Evolutionary conservation across 2,113 vertebrate species (phyloP).

Genomic region (Rostratula benghalensis): DNA sequence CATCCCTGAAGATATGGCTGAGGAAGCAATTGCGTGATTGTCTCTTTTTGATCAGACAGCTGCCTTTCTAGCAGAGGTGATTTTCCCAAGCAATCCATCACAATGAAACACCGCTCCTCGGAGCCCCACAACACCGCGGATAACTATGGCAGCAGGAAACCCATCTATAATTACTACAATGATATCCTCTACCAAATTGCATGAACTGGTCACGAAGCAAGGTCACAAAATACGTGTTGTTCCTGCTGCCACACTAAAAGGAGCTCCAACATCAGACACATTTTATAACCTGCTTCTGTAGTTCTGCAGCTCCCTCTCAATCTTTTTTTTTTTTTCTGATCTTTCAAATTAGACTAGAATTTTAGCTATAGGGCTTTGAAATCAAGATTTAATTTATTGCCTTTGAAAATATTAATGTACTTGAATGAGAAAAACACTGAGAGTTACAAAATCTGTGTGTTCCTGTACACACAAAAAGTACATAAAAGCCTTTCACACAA

Average conservation of each 20-base stretch:
- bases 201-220: neutral
- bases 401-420: slow-evolving; percentile 40
- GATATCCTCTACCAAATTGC: slow-evolving; percentile 8
- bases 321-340: neutral
- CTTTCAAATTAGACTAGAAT: slow-evolving; percentile 11
- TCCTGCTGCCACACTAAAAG: neutral
- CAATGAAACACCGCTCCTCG: neutral
- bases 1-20: neutral
- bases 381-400: slow-evolving; percentile 24
- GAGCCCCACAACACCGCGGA: neutral
- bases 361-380: neutral
- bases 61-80: neutral
- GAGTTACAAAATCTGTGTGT: neutral
- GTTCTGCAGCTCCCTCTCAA: neutral
- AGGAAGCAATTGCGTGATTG: neutral
- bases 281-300: neutral
- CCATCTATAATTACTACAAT: slow-evolving; percentile 30
- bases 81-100: slow-evolving; percentile 41
- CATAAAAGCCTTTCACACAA: slow-evolving; percentile 22
- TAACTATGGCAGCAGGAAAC: slow-evolving; percentile 32
- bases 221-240: neutral
- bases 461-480: neutral
- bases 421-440: slow-evolving; percentile 14
- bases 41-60: neutral
- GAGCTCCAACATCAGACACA: neutral